A percentile compares a stretch with the other conserved stretches of the same genome.
phyloP scores from a whole-genome alignment of 2,888 invertebrate genomes.

The Cataglyphis rosenhaueri region DNA sequence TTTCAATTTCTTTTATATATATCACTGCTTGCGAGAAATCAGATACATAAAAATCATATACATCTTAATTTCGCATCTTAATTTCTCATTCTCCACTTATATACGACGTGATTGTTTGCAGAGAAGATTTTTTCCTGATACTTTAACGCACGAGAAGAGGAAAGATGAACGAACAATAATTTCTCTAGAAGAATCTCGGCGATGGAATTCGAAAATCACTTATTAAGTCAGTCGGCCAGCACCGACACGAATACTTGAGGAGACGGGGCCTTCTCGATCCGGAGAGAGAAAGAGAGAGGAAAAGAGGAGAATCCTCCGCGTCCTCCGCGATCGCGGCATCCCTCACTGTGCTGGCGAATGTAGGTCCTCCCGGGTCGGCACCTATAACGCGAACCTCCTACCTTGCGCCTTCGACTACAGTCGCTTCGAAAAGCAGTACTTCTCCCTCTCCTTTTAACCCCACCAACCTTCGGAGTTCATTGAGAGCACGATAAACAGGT shows the following conservation, averaged over 20 bases:
- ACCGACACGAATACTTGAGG: conserved; percentile 69
- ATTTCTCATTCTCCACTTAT: background rate
- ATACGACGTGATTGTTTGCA: background rate
- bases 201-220: conserved; percentile 71
- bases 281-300: conserved; percentile 31
- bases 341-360: conserved; percentile 76
- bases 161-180: conserved; percentile 54
- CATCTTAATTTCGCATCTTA: background rate
- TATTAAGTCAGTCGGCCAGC: conserved; percentile 57
- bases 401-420: conserved; percentile 42
- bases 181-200: conserved; percentile 71
- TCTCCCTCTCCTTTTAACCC: conserved; percentile 49
- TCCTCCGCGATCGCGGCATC: conserved; percentile 44
- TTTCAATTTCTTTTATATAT: background rate
- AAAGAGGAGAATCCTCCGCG: conserved; percentile 20
- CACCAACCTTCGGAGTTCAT: conserved; percentile 64
- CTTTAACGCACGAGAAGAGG: background rate
- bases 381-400: conserved; percentile 77
- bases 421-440: conserved; percentile 60
- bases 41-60: background rate
- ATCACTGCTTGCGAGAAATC: background rate
- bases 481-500: conserved; percentile 68
- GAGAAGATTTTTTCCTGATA: conserved; percentile 9
- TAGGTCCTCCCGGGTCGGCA: conserved; percentile 83
- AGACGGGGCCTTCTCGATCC: conserved; percentile 54